Evolutionary conservation across 2,113 vertebrate species (phyloP), one percentile per base, ranked within the genome.

Genomic region (Osmerus mordax): DNA sequence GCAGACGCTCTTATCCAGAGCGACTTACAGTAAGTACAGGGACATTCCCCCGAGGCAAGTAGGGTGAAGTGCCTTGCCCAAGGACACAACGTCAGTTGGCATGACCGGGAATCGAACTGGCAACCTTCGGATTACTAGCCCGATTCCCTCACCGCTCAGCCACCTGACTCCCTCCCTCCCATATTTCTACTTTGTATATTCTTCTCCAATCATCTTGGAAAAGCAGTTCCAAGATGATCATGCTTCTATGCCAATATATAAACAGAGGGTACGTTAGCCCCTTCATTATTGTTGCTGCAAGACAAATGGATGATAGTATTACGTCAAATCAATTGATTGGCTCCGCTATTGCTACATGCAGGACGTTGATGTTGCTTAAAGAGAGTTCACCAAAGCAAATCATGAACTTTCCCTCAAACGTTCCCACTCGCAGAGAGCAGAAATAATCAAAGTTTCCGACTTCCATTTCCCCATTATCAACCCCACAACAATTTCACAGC

Each of bases 401-500:
- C 59, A 65, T 59, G 52, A 78, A 78, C 77, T 75, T 72, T 36
- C 23, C 23, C 67, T 69, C 58, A 19, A 55, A 71, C 60, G 70
- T 66, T 59, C 67, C 41, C 59, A 21, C 19, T 36, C 60, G 36
- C 58, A 65, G 23, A 52, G 32, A 70, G 28, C 12, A 55, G 55
- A 71, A 84, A 84, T 77, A 77, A 83, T 72, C 75, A 67, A 55
- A 83, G 73, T 77, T 80, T 64, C 71, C 58, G 83, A 78, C 76
- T 80, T 87, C 88, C 52, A 84, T 83, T 84, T 86, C 73, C 79
- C 75, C 73, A 88, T 84, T 87, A 90, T 87, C 83, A 87, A 78
- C 65, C 76, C 66, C 78, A 76, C 82, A 84, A 88, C 82, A 88
- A 90, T 91, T 91, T 92, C 86, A 89, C 87, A 91, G 86, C 81